Base-by-base conservation (phyloP, 2,888 invertebrate genomes). In the Tenthredo scrophulariae region DNA sequence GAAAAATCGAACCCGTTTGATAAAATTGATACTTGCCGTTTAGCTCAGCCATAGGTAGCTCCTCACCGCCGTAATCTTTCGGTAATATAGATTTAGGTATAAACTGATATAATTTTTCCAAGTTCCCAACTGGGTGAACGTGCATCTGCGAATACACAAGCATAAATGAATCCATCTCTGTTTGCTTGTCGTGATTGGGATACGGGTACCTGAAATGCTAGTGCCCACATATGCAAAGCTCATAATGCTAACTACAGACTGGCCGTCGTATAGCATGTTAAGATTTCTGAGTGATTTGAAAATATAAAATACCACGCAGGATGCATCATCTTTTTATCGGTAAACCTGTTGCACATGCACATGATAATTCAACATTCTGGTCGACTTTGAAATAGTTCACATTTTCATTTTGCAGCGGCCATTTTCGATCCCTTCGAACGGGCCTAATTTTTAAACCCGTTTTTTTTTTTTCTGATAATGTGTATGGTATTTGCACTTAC, bases 61-160 rank as follows among this genome's bases (percentile, higher is more conserved):
- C 94, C n/a, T 94, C 92, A 0, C 96, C 96, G 2, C 96, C 95
- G 93, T 95, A 96, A 87, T 96, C 96, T 29, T 93, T 92, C 0
- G 96, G 96, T 26, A 96, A 91, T 37, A 95, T 93, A 40, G 95
- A 94, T 0, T 94, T 93, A 0, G 95, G 94, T 86, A 96, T 93
- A 89, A 94, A 93, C 43, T 95, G 94, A 43, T 94, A 90, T 0
- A 96, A 91, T 13, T 95, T 94, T 33, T 95, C 95, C 15, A 91
- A 84, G 13, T 77, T 33, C 22, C 89, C 89, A 9, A 88, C 89
- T 18, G 90, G 89, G 84, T 93, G 92, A 77, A 93, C 90, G 85
- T 91, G 90, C 46, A 93, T 87, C 92, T 92, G 87, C 2, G 33
- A 77, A 29, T 77, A 50, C 13, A 18, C 6, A 33, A 77, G 29